Conservation (phyloP, 2,888 invertebrate genomes). For the Brachypalpus laphriformis region DNA sequence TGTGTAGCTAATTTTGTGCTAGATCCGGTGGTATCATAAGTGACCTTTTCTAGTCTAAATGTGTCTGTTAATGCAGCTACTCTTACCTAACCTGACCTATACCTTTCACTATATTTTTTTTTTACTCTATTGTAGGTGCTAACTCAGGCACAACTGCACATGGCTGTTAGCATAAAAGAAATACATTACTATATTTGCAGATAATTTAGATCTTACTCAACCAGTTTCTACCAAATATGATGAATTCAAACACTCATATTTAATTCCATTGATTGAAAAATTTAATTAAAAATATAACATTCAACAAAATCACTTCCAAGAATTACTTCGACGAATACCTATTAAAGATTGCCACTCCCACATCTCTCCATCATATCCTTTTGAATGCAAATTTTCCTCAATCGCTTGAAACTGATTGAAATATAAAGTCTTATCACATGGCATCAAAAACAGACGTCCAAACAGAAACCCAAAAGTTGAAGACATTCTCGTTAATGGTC, state of each 20-base stretch:
- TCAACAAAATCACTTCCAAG: constrained; percentile 3
- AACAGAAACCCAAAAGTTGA: constrained; percentile 29
- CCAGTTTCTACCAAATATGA: not conserved
- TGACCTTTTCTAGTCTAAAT: too few relatives aligned
- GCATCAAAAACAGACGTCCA: constrained; percentile 61
- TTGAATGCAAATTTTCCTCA: constrained; percentile 63
- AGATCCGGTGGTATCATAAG: too few relatives aligned
- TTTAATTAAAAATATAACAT: constrained; percentile 40
- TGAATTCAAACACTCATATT: constrained; percentile 24
- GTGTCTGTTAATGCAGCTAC: too few relatives aligned
- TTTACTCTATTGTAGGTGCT: too few relatives aligned
- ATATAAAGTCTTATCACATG: constrained; percentile 60
- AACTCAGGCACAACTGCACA: too few relatives aligned
- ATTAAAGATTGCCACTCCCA: not conserved
- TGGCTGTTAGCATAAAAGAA: too few relatives aligned
- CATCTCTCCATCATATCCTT: not conserved
- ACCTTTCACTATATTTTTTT: too few relatives aligned
- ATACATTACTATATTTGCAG: too few relatives aligned
- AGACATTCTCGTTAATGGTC: constrained; percentile 67
- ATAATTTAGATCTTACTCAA: not conserved
- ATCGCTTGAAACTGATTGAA: constrained; percentile 51
- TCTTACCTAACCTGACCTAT: too few relatives aligned
- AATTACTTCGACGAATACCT: constrained; percentile 3
- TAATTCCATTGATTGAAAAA: constrained; percentile 30
- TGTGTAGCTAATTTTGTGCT: too few relatives aligned